These are phyloP conservation scores for Penelope pileata DNA, from an alignment of 2,113 vertebrate species.

Conservation along the genomic window DNA sequence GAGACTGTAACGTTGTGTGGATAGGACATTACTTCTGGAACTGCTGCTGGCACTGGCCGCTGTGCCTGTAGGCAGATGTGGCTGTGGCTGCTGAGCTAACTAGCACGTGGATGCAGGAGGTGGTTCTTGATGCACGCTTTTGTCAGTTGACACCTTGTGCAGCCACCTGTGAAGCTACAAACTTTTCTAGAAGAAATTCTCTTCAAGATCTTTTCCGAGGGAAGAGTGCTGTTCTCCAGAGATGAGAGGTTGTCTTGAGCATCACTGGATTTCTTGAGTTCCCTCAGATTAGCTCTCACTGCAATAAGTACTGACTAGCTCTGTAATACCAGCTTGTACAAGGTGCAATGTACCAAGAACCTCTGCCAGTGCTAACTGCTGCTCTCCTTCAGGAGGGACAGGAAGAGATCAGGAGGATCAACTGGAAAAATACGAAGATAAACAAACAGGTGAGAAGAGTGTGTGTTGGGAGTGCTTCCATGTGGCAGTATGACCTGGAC, in stretches of 20 bases:
- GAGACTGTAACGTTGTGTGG: background rate
- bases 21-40: background rate
- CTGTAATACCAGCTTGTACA: background rate
- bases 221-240: background rate
- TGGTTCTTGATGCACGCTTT: background rate
- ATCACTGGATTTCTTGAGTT: conserved; percentile 4
- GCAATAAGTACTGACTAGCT: background rate
- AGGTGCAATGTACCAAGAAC: conserved; percentile 31
- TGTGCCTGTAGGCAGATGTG: background rate
- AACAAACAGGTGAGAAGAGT: conserved; percentile 70
- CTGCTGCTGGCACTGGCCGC: background rate
- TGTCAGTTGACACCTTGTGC: background rate
- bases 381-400: conserved; percentile 71
- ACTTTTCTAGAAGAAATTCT: background rate
- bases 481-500: conserved; percentile 7
- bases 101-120: background rate
- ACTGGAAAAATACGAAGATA: conserved; percentile 66
- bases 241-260: background rate
- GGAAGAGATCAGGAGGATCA: conserved; percentile 70
- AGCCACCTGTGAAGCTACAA: background rate
- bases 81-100: background rate
- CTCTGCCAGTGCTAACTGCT: conserved; percentile 60
- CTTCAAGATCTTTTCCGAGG: background rate
- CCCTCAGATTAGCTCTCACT: background rate
- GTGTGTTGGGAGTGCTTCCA: background rate